Evolutionary conservation across 2,888 invertebrate species (phyloP), one percentile per base, ranked within the genome.

Genomic region (Pogonocherus hispidulus): DNA sequence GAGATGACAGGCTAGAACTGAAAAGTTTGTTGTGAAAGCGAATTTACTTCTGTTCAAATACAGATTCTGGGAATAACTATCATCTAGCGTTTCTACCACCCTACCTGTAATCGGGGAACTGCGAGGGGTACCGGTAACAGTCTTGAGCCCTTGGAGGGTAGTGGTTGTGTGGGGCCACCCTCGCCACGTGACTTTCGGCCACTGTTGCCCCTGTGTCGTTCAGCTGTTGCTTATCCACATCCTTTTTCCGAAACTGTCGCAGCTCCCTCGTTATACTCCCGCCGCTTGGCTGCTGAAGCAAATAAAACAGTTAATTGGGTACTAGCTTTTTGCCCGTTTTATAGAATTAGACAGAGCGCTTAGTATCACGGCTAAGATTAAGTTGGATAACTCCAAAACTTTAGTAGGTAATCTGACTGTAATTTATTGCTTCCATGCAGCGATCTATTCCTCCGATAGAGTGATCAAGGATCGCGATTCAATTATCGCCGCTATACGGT

Each of bases 81-180:
- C n/a, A 8, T 49, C 1, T 3, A 9, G 22, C 75, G 5, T 4
- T 14, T 41, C 6, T 27, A 5, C 14, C 14, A 1, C 14, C 41
- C 76, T 74, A 84, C 84, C 78, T 77, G 72, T 80, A 83, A 23
- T 83, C 83, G 23, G 76, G 73, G 73, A 79, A 82, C 57, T 82
- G 82, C 32, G 78, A 75, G 67, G 79, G 66, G 59, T 73, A 79
- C n/a, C 77, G 69, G 60, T 79, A 82, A 49, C 76, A 79, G 46
- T 84, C 84, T 65, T 76, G 79, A 18, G 63, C 35, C 62, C 67
- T 55, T 23, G 78, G 71, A 5, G 84, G 84, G 69, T 83, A 84
- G 66, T 85, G 84, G 63, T 82, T 83, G 66, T 85, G 85, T 3
- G 85, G 85, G 16, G 85, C 83, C 27, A 85, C 85, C 63, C 85